phyloP scores from a whole-genome alignment of 2,888 invertebrate species.

The Eurytoma californica region DNA sequence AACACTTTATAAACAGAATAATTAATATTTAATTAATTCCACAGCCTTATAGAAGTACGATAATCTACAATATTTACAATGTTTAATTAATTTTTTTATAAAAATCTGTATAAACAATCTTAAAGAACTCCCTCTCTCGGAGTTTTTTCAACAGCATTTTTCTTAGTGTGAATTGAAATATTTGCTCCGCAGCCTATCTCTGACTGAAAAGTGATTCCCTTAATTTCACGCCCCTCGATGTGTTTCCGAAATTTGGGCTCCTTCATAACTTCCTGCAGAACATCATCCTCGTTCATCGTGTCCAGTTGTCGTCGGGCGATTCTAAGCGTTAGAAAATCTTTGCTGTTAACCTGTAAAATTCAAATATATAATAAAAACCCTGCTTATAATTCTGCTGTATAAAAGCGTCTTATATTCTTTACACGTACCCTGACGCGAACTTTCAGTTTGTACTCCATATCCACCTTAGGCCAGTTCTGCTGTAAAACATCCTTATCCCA shows the following conservation, averaged over 20 bases:
- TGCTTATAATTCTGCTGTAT: too few species aligned
- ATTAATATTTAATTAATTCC: too few species aligned
- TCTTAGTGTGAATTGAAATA: conserved; percentile 31
- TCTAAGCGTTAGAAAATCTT: conserved; percentile 33
- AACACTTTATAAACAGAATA: too few species aligned
- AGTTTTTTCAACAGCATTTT: conserved; percentile 22
- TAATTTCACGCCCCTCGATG: conserved; percentile 26
- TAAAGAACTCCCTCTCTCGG: conserved; percentile 19
- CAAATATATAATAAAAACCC: neutral
- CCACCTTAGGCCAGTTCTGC: conserved; percentile 87
- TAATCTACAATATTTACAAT: too few species aligned
- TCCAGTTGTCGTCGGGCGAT: conserved; percentile 41
- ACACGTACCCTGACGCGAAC: conserved; percentile 79
- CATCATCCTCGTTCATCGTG: conserved; percentile 35
- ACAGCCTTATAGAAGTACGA: too few species aligned
- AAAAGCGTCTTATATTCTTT: neutral
- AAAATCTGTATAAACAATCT: neutral
- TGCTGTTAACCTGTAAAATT: conserved; percentile 46
- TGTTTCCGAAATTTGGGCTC: conserved; percentile 34
- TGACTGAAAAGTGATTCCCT: conserved; percentile 35
- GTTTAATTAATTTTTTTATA: neutral
- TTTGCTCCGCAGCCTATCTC: conserved; percentile 49
- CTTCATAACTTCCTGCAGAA: conserved; percentile 22
- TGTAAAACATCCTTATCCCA: conserved; percentile 85
- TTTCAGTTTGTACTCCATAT: conserved; percentile 82